A percentile compares a stretch with the other conserved stretches of the same genome.
phyloP scores from a whole-genome alignment of 2,113 vertebrate species.

The Eidolon helvum region DNA sequence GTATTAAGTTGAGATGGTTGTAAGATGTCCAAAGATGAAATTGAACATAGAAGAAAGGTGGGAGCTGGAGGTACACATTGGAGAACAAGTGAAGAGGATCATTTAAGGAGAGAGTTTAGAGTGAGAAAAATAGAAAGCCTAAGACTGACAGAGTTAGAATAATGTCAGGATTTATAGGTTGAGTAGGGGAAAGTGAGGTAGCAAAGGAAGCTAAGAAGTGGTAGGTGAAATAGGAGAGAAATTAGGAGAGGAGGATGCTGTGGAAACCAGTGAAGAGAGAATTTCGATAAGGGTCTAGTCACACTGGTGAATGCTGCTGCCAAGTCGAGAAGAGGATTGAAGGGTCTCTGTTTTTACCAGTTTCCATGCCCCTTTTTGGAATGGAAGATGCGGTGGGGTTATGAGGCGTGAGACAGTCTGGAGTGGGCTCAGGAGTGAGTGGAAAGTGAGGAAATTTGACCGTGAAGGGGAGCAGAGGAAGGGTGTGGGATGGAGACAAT shows the following conservation, averaged over 20 bases:
- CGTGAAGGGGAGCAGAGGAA: not conserved
- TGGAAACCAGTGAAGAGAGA: not conserved
- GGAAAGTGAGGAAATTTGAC: not conserved
- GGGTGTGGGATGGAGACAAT: not conserved
- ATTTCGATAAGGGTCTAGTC: not conserved
- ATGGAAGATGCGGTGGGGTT: not conserved
- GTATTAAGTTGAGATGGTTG: not conserved
- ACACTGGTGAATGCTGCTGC: not conserved
- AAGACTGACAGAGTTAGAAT: not conserved
- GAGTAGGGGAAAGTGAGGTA: not conserved
- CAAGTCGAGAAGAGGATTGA: not conserved
- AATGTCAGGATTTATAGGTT: not conserved
- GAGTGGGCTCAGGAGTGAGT: not conserved
- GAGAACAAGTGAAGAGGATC: not conserved
- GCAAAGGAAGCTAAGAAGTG: not conserved
- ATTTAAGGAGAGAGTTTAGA: not conserved
- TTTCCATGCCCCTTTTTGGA: not conserved
- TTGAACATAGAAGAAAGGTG: not conserved
- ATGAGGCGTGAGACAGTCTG: not conserved
- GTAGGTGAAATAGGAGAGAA: not conserved
- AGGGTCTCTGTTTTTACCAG: not conserved
- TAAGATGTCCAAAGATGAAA: not conserved
- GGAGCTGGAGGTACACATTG: not conserved
- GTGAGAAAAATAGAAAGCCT: not conserved
- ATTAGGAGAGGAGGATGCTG: not conserved